phyloP scores from a whole-genome alignment of 2,797 vertebrate species.

The Scleropages formosus region DNA sequence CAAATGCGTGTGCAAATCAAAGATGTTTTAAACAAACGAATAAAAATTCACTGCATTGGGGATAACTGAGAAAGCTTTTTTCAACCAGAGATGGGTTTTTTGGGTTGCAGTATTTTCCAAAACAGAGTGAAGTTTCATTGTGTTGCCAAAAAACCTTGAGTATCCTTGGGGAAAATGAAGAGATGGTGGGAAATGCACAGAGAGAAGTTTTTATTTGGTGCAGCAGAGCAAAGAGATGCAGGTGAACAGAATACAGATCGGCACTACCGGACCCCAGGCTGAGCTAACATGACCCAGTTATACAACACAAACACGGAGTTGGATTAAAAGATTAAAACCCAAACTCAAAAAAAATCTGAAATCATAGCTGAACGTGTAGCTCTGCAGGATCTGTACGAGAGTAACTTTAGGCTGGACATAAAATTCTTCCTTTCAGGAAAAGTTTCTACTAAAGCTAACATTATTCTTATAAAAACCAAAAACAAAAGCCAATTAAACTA shows the following conservation, averaged over 20 bases:
- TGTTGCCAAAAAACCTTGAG: too few relatives aligned
- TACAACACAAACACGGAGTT: not conserved
- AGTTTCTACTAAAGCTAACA: too few relatives aligned
- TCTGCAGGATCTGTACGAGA: too few relatives aligned
- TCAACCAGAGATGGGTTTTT: too few relatives aligned
- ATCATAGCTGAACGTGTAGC: not conserved
- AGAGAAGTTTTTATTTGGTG: not conserved
- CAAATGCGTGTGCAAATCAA: too few relatives aligned
- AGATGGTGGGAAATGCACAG: not conserved
- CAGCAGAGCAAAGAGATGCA: not conserved
- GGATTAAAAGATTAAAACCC: constrained; percentile 1
- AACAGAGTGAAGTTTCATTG: constrained; percentile 3
- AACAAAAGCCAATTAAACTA: too few relatives aligned
- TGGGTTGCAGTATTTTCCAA: not conserved
- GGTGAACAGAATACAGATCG: not conserved
- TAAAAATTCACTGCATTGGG: too few relatives aligned
- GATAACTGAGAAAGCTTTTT: not conserved
- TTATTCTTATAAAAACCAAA: too few relatives aligned
- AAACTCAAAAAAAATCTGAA: not conserved
- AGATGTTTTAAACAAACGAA: too few relatives aligned
- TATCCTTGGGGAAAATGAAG: not conserved
- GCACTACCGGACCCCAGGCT: not conserved
- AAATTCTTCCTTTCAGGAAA: too few relatives aligned
- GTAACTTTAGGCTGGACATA: too few relatives aligned
- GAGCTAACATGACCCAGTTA: not conserved